Evolutionary conservation across 2,888 invertebrate species (phyloP), one percentile per base, ranked within the genome.

Genomic region (Netelia melanura): DNA sequence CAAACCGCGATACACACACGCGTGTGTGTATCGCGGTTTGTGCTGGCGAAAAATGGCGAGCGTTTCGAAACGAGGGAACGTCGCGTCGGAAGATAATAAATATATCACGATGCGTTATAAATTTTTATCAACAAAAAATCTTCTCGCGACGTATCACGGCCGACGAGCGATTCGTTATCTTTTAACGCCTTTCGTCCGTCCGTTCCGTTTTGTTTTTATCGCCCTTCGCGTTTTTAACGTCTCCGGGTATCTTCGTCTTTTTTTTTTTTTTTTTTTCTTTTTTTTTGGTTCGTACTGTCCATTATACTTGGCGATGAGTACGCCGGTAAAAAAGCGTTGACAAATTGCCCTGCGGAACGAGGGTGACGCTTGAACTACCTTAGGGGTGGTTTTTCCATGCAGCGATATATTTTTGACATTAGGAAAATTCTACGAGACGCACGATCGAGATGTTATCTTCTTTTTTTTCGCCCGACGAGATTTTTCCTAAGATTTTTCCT

Each of bases 91-190:
- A 83, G 76, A 80, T 80, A 83, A 83, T 83, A 80, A 85, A 85
- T 85, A 83, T 83, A 85, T 85, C 80, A 67, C 52, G 79, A 72
- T 72, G 85, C n/a, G 48, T 81, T 85, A 71, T 85, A 80, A 80
- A 76, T 85, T 85, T 77, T 76, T 80, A 82, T 85, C 76, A 85
- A 83, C 79, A 85, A 83, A 82, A 85, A 80, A 76, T 82, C 74
- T 64, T 38, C 8, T 14, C 11, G 23, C 68, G 52, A 75, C 75
- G 81, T 75, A 17, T 21, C 21, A n/a, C n/a, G 61, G 52, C 44
- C 78, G 17, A 67, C 67, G 23, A 52, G 76, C 80, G 62, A 82
- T 82, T 80, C 68, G 48, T 85, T 83, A 82, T 79, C 58, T 71
- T 65, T 71, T 43, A 64, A 71, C 65, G 71, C 71, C 71, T 68